phyloP scores from a whole-genome alignment of 2,113 vertebrate genomes.

The Osmerus eperlanus region DNA sequence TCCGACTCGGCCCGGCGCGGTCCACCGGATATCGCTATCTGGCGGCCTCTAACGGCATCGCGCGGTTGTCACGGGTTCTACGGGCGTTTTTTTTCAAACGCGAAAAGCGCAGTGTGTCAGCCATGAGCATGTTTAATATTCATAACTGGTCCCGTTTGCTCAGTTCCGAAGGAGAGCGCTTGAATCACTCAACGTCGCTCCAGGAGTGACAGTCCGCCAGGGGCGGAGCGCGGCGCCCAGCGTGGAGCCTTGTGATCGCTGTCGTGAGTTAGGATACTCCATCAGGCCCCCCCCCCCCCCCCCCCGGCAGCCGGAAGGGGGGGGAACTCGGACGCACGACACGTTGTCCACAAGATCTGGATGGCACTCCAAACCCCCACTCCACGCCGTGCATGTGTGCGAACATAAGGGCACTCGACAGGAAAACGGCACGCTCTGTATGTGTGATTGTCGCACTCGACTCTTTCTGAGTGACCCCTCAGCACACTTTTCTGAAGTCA shows the following conservation, averaged over 20 bases:
- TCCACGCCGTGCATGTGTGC: background rate
- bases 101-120: conserved; percentile 41
- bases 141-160: conserved; percentile 49
- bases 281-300: too few species aligned
- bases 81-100: too few species aligned
- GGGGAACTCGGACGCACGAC: too few species aligned
- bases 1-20: too few species aligned
- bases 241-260: too few species aligned
- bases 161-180: conserved; percentile 49
- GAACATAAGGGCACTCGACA: conserved; percentile 52
- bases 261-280: too few species aligned
- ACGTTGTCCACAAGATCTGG: background rate
- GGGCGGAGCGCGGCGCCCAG: conserved; percentile 8
- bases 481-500: conserved; percentile 25
- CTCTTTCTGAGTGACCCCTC: conserved; percentile 49
- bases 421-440: conserved; percentile 35
- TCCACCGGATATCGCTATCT: too few species aligned
- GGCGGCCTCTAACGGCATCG: too few species aligned
- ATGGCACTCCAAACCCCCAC: background rate
- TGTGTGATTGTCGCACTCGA: conserved; percentile 51
- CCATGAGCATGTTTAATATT: conserved; percentile 65
- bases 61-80: too few species aligned
- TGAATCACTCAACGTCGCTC: conserved; percentile 65
- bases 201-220: conserved; percentile 54
- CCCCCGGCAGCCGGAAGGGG: too few species aligned